Evolutionary conservation across 2,113 vertebrate species (phyloP), one percentile per base, ranked within the genome.

Genomic region (Aldabrachelys gigantea): DNA sequence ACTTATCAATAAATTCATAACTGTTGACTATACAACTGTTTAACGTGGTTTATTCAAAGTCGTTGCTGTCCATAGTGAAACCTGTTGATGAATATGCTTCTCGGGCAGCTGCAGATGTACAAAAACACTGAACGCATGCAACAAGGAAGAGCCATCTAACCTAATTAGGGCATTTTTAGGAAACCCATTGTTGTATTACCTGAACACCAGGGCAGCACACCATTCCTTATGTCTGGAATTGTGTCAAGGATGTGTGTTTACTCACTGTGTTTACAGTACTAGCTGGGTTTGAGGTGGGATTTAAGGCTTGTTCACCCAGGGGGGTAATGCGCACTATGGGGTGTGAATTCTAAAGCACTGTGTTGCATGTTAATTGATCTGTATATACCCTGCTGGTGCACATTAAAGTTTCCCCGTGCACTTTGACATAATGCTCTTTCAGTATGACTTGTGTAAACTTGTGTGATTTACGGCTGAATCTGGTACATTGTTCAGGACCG

Each of bases 1-100:
- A 47, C 75, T 1, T 4, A 86, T 95, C 88, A 97, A 97, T 98
- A 97, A 97, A 98, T 95, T 65, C 82, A 3, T 97, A 97, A 94
- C 93, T 90, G 57, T 89, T 90, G 89, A 93, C 78, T 78, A 50
- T 82, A 62, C 29, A 65, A 86, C 62, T 4, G 38, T 9, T 44
- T 85, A 35, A 1, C 31, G 54, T 95, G 80, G 0, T 0, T 93
- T 89, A 89, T 87, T 89, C 76, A 84, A 49, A 75, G 47, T 21
- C 50, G 10, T 9, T 38, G 21, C 19, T 22, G 16, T 12, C 47
- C 52, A 85, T 44, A 56, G n/a, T 27, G 76, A 79, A 57, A 38
- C 27, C 41, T 17, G 4, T 29, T 87, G 24, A n/a, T 19, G 8
- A 65, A 65, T 22, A 80, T n/a, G 13, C 49, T 14, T 75, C 59